Conservation (phyloP, 2,797 vertebrate species). For the Iguana delicatissima region DNA sequence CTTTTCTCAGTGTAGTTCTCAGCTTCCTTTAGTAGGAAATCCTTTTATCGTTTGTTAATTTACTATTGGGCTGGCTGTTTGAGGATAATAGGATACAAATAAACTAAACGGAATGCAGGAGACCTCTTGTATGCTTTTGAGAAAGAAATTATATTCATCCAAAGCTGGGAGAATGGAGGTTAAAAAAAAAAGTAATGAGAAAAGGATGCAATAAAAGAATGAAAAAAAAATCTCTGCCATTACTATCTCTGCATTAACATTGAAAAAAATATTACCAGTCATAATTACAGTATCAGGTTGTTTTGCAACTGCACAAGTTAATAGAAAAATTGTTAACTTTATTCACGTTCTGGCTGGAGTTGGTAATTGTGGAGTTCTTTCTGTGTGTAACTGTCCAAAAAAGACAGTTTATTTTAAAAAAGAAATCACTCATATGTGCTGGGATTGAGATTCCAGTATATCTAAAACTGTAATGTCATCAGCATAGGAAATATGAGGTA, state of each 20-base stretch:
- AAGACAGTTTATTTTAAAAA: not conserved
- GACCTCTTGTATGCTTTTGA: slow-evolving; percentile 42
- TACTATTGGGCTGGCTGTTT: slow-evolving; percentile 60
- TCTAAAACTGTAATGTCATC: slow-evolving; percentile 60
- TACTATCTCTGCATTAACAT: slow-evolving; percentile 54
- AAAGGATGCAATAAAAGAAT: slow-evolving; percentile 23
- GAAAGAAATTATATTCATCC: slow-evolving; percentile 54
- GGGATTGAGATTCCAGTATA: slow-evolving; percentile 60
- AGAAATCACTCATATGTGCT: slow-evolving; percentile 60
- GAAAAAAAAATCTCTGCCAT: slow-evolving; percentile 31
- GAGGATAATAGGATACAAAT: slow-evolving; percentile 52
- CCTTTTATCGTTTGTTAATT: slow-evolving; percentile 62
- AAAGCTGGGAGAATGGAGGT: not conserved
- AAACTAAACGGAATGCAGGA: slow-evolving; percentile 62
- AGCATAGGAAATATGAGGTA: slow-evolving; percentile 54
- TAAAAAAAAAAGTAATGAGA: not conserved
- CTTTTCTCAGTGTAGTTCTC: slow-evolving; percentile 54
- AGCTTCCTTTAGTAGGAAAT: slow-evolving; percentile 67
- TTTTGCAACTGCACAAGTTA: slow-evolving; percentile 60
- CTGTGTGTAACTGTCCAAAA: slow-evolving; percentile 55
- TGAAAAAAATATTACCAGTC: slow-evolving; percentile 46
- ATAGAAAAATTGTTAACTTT: slow-evolving; percentile 59
- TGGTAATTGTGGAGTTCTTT: slow-evolving; percentile 57
- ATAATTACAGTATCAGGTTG: slow-evolving; percentile 47
- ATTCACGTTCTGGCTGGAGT: slow-evolving; percentile 53